These are phyloP conservation scores for Bradypodion ventrale DNA, from an alignment of 2,797 vertebrate species.

Conservation along the genomic window DNA sequence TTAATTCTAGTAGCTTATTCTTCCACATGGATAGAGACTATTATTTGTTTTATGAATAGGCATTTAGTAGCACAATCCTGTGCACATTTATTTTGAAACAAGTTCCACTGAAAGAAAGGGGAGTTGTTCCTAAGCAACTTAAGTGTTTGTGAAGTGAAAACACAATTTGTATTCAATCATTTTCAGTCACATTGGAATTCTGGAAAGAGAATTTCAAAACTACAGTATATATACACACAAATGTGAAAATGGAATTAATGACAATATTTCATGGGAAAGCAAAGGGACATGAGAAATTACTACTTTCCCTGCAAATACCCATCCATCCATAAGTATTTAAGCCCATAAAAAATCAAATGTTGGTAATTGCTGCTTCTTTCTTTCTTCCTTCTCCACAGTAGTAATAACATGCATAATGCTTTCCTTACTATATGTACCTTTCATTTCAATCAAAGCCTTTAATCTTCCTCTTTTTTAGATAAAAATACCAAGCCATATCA, in stretches of 20 bases:
- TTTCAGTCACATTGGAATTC: not conserved
- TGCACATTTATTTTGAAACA: not conserved
- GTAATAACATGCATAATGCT: constrained; percentile 66
- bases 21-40: not conserved
- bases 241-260: constrained; percentile 25
- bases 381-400: constrained; percentile 48
- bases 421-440: constrained; percentile 62
- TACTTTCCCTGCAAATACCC: constrained; percentile 56
- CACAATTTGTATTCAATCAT: not conserved
- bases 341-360: constrained; percentile 65
- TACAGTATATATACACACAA: constrained; percentile 22
- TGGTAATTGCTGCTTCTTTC: constrained; percentile 57
- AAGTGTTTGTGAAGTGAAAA: not conserved
- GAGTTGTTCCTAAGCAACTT: not conserved
- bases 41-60: not conserved
- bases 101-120: not conserved
- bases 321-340: constrained; percentile 65
- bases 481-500: constrained; percentile 63
- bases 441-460: constrained; percentile 73
- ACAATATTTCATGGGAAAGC: constrained; percentile 52
- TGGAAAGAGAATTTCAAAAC: constrained; percentile 32
- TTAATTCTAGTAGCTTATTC: not conserved
- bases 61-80: not conserved
- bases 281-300: constrained; percentile 60
- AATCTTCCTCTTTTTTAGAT: constrained; percentile 70